Evolutionary conservation across 2,797 vertebrate genomes (phyloP), one percentile per base, ranked within the genome.

Genomic region (Danio albolineatus): DNA sequence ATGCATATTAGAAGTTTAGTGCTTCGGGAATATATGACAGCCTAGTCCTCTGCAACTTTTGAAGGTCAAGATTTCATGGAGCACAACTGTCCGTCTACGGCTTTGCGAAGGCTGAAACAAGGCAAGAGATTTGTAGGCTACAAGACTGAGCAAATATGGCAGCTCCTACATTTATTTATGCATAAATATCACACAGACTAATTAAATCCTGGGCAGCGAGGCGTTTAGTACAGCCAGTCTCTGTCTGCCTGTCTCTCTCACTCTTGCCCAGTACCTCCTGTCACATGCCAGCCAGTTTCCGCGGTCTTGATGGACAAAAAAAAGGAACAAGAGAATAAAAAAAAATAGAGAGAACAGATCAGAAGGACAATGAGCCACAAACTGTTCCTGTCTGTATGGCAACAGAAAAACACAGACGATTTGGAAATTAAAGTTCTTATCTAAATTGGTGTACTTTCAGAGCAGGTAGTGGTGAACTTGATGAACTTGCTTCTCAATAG

Each of bases 391-490:
- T 21, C 19, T 39, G 28, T 44, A n/a, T n/a, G n/a, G 21, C n/a
- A 48, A n/a, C 41, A 59, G 19, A 57, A 6, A 14, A 53, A 17
- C 12, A 41, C 13, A 13, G 59, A 59, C 51, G 39, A 62, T 80
- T 65, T 41, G 19, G 17, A 46, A 76, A 43, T 14, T 61, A 53
- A 81, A 81, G 89, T 88, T 89, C 89, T 88, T 6, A 1, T 51
- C 48, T 12, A 17, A 17, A 7, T 53, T 69, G 9, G 5, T 69
- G 8, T 36, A 38, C 21, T 51, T 51, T 53, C 8, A 6, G 4
- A 53, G 48, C 39, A 12, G 51, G 48, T 17, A 39, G 10, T 12
- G 10, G 10, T 39, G 10, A 70, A 53, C 41, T 8, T 39, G n/a
- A 43, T n/a, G 39, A 62, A 62, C 13, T 67, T 67, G 44, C 21